A percentile compares a stretch with the other conserved stretches of the same genome.
These are phyloP conservation scores for Dissostichus mawsoni DNA, from an alignment of 2,113 vertebrate genomes.

Conservation along the genomic window DNA sequence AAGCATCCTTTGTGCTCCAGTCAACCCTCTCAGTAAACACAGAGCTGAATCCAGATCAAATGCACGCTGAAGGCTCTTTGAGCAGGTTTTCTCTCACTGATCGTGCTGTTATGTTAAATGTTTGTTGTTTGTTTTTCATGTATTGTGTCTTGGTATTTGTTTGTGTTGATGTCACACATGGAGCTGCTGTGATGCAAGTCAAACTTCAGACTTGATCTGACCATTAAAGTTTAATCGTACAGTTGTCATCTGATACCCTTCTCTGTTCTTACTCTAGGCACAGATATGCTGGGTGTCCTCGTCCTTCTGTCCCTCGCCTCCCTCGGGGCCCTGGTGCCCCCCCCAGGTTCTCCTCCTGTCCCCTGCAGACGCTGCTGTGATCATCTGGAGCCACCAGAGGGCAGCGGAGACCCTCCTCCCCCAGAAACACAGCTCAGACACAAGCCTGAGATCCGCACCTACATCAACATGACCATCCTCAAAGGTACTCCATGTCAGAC, in stretches of 20 bases:
- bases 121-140: no score
- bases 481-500: constrained; percentile 3
- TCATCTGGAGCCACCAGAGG: constrained; percentile 75
- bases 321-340: constrained; percentile 71
- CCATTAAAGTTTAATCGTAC: no score
- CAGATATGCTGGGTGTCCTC: constrained; percentile 73
- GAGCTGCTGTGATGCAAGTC: no score
- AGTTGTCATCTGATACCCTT: not conserved
- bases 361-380: constrained; percentile 90
- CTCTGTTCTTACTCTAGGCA: constrained; percentile 32
- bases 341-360: constrained; percentile 57
- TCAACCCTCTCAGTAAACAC: no score
- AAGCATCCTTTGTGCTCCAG: no score
- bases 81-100: no score
- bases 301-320: constrained; percentile 62
- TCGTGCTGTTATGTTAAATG: no score
- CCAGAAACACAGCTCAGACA: constrained; percentile 24
- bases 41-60: no score
- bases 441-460: constrained; percentile 88
- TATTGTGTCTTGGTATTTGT: no score
- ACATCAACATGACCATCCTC: constrained; percentile 94
- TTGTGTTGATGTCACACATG: no score
- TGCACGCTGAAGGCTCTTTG: no score
- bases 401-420: constrained; percentile 8
- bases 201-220: no score